Evolutionary conservation across 2,113 vertebrate genomes (phyloP).

Genomic region (Motacilla alba): DNA sequence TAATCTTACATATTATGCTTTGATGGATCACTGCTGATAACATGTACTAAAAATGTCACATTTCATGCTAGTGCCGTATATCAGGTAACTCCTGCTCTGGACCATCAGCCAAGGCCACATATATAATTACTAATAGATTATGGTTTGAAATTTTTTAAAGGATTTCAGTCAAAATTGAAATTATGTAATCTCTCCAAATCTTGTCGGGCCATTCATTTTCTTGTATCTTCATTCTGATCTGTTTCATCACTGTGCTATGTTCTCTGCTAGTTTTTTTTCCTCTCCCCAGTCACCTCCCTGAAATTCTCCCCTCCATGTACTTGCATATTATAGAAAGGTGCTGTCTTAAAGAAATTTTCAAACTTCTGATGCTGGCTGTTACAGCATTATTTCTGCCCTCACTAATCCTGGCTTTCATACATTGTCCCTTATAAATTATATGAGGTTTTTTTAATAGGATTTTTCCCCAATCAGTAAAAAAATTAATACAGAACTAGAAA

Average conservation of each 20-base stretch:
- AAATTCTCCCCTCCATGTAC: background rate
- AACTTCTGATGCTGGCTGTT: background rate
- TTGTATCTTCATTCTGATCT: background rate
- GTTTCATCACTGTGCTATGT: background rate
- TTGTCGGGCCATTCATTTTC: background rate
- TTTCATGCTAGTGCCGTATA: background rate
- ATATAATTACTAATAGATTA: background rate
- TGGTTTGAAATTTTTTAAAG: background rate
- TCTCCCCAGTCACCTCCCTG: background rate
- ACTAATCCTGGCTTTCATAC: background rate
- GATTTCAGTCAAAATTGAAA: slow-evolving; percentile 26
- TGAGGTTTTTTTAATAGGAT: background rate
- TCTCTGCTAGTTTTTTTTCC: background rate
- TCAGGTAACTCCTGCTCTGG: slow-evolving; percentile 6
- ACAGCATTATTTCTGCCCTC: background rate
- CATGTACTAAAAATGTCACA: slow-evolving; percentile 31
- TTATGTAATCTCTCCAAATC: background rate
- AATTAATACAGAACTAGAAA: background rate
- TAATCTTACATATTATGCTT: background rate
- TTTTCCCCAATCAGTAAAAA: background rate
- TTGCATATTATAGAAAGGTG: background rate
- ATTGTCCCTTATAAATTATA: background rate
- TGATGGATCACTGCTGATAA: slow-evolving; percentile 31
- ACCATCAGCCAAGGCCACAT: background rate
- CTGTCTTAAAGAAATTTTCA: background rate